Conservation (phyloP, 2,888 invertebrate species). For the Tryphoninae sp. region DNA sequence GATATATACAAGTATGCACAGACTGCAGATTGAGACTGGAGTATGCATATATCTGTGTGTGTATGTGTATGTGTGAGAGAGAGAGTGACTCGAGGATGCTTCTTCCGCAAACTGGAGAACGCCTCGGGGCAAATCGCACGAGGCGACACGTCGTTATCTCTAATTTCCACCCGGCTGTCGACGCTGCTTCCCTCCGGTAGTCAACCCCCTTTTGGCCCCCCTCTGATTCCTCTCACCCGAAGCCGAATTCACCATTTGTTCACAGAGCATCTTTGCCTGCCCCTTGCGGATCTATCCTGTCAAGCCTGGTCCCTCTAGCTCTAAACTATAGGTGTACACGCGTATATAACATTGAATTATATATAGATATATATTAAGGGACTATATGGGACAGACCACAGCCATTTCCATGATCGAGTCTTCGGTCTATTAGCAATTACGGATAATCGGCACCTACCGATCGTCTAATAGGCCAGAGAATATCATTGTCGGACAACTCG, state of each 20-base stretch:
- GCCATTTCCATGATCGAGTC: slow-evolving; percentile 66
- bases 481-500: slow-evolving; percentile 69
- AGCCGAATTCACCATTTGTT: not conserved
- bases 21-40: slow-evolving; percentile 13
- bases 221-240: not conserved
- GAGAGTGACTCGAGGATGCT: slow-evolving; percentile 51
- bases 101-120: slow-evolving; percentile 63
- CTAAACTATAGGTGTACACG: slow-evolving; percentile 1
- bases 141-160: slow-evolving; percentile 69
- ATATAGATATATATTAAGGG: not conserved
- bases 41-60: not conserved
- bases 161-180: slow-evolving; percentile 71
- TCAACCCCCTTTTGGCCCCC: slow-evolving; percentile 17
- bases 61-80: not conserved
- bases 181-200: slow-evolving; percentile 60
- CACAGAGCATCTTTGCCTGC: slow-evolving; percentile 45
- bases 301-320: slow-evolving; percentile 24
- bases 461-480: slow-evolving; percentile 70
- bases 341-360: slow-evolving; percentile 7
- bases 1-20: slow-evolving; percentile 24
- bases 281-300: slow-evolving; percentile 44
- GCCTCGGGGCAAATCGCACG: slow-evolving; percentile 65
- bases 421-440: slow-evolving; percentile 74
- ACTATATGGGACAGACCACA: slow-evolving; percentile 28
- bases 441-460: slow-evolving; percentile 70